phyloP scores from a whole-genome alignment of 2,797 vertebrate genomes.

The Ibycter americanus region DNA sequence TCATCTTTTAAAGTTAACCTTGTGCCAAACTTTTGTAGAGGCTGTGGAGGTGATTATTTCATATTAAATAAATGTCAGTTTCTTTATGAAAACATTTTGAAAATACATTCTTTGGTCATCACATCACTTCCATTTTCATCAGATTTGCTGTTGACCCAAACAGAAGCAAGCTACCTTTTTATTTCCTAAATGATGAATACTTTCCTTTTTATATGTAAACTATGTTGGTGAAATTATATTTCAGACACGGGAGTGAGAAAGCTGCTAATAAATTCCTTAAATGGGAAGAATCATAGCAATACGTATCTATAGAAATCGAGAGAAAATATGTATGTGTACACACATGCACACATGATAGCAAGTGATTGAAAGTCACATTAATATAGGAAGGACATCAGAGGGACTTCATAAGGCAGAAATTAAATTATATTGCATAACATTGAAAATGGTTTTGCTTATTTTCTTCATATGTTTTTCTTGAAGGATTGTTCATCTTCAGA shows the following conservation, averaged over 20 bases:
- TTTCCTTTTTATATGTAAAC: not conserved
- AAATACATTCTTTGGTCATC: not conserved
- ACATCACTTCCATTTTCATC: not conserved
- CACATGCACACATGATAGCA: not conserved
- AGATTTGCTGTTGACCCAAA: not conserved
- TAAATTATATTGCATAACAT: not conserved
- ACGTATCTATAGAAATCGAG: not conserved
- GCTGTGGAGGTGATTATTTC: not conserved
- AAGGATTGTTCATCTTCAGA: constrained; percentile 98
- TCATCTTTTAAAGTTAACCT: constrained; percentile 1
- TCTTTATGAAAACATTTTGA: not conserved
- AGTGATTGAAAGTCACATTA: not conserved
- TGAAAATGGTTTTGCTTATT: not conserved
- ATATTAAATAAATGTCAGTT: not conserved
- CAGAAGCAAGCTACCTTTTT: not conserved
- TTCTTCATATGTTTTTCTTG: constrained; percentile 60
- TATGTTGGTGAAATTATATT: not conserved
- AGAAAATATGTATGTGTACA: accelerated
- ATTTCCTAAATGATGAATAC: not conserved
- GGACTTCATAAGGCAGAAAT: not conserved
- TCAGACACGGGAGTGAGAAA: not conserved
- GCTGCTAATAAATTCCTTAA: not conserved
- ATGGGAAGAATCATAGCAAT: not conserved
- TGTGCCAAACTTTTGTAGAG: not conserved
- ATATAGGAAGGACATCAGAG: not conserved